Percentiles rank a stretch among this genome's conserved stretches.
Conservation (phyloP, 2,888 invertebrate genomes). For the Epsilonema sp. region DNA sequence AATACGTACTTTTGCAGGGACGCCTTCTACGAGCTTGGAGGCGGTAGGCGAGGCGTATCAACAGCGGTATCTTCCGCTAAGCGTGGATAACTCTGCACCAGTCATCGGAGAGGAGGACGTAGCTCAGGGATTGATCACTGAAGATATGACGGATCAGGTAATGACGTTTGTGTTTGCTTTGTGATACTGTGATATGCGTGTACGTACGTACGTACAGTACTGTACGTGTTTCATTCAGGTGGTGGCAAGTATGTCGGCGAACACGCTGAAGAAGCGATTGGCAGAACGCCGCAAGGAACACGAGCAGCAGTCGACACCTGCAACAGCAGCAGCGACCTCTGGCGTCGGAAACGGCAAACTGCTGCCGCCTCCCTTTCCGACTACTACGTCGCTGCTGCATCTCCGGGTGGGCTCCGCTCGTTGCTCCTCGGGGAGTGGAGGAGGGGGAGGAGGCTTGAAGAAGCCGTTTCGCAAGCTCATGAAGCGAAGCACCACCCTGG, state of each 20-base stretch:
- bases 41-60: too few relatives aligned
- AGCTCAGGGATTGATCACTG: constrained; percentile 15
- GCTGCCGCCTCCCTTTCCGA: neutral
- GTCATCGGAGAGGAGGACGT: too few relatives aligned
- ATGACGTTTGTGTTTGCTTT: too few relatives aligned
- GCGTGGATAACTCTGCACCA: too few relatives aligned
- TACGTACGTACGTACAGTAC: too few relatives aligned
- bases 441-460: too few relatives aligned
- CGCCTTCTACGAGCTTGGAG: too few relatives aligned
- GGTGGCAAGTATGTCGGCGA: constrained; percentile 15
- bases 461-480: constrained; percentile 3
- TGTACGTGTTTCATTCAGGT: too few relatives aligned
- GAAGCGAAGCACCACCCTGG: constrained; percentile 1
- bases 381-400: constrained; percentile 6
- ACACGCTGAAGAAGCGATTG: constrained; percentile 2
- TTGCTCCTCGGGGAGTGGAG: constrained; percentile 10
- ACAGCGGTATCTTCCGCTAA: too few relatives aligned
- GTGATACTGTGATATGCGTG: too few relatives aligned
- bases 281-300: neutral
- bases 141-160: constrained; percentile 22
- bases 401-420: constrained; percentile 7
- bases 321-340: neutral
- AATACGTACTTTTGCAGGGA: too few relatives aligned
- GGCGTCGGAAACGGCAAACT: neutral
- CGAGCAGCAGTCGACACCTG: too few relatives aligned